Evolutionary conservation across 2,888 invertebrate genomes (phyloP), one percentile per base, ranked within the genome.

Genomic region (Dorcus hopei): DNA sequence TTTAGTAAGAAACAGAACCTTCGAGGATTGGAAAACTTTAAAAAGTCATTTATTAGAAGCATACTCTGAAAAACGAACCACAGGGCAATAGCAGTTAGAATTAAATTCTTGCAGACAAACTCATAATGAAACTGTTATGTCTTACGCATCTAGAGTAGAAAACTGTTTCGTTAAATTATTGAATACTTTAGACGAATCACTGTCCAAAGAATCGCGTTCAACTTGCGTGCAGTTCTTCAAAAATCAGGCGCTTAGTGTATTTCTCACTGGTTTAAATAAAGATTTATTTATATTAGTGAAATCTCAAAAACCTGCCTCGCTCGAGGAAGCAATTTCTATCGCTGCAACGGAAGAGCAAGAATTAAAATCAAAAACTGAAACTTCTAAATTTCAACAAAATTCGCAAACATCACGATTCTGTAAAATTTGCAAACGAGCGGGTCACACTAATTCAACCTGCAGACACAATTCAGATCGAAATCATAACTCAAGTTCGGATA

Each of bases 151-250:
- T 19, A 67, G 63, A 52, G 58, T 70, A 7, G 70, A 72, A 64
- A 68, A 67, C 61, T 68, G 69, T 48, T 64, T 65, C 40, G 61
- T 70, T 19, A 69, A 71, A 65, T 53, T 72, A 61, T 61, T 71
- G 38, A 69, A 69, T 48, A 64, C 63, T 14, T 48, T 70, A 55
- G 59, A 68, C 56, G 54, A 59, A 23, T 47, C 48, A 16, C 49
- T 67, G 23, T 38, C 58, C 14, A 14, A 48, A 26, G 19, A 19
- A 19, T 19, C 19, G 19, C 19, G 19, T 19, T 19, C 19, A 19
- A 3, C 19, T 19, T 19, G 19, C 3, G 19, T 19, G 19, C 19
- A 19, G 19, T 19, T 19, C 1, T 19, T 19, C 19, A 19, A 19
- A 19, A 19, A 19, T 19, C 19, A 19, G 19, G 19, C 19, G 19